Percentiles rank a stretch among this genome's conserved stretches.
These are phyloP conservation scores for Diaperis boleti DNA, from an alignment of 2,888 invertebrate species.

Conservation along the genomic window DNA sequence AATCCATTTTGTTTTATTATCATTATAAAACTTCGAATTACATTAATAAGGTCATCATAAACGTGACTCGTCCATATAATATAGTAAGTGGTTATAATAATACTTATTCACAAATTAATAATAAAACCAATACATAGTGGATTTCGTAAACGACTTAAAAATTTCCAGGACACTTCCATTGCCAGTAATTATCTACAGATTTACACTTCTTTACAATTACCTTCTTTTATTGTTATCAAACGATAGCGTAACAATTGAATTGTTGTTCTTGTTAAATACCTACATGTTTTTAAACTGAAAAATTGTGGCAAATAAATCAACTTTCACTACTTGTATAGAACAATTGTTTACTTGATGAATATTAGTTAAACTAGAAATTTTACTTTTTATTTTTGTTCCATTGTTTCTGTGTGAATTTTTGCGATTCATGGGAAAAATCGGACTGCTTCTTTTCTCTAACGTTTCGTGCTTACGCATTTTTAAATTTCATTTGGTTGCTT, in stretches of 20 bases:
- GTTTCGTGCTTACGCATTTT: slow-evolving; percentile 22
- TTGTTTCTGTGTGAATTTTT: slow-evolving; percentile 43
- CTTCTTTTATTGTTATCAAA: neutral
- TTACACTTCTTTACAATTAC: neutral
- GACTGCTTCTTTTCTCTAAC: slow-evolving; percentile 24
- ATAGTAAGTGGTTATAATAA: too few relatives aligned
- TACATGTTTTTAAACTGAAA: slow-evolving; percentile 1
- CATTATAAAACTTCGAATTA: too few relatives aligned
- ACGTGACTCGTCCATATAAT: too few relatives aligned
- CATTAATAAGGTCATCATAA: too few relatives aligned
- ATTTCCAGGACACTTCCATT: neutral
- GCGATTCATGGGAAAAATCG: slow-evolving; percentile 41
- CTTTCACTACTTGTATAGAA: slow-evolving; percentile 33
- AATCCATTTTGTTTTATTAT: too few relatives aligned
- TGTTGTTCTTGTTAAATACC: neutral
- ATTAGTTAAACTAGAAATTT: slow-evolving; percentile 41
- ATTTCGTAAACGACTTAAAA: too few relatives aligned
- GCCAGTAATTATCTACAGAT: neutral
- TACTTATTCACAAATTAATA: too few relatives aligned
- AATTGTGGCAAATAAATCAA: slow-evolving; percentile 22
- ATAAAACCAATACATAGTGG: too few relatives aligned
- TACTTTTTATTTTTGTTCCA: slow-evolving; percentile 45
- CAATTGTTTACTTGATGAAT: slow-evolving; percentile 33
- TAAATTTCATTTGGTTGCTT: slow-evolving; percentile 23
- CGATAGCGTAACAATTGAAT: slow-evolving; percentile 8